These are phyloP conservation scores for Brotula barbata DNA, from an alignment of 2,797 vertebrate species.

Conservation along the genomic window DNA sequence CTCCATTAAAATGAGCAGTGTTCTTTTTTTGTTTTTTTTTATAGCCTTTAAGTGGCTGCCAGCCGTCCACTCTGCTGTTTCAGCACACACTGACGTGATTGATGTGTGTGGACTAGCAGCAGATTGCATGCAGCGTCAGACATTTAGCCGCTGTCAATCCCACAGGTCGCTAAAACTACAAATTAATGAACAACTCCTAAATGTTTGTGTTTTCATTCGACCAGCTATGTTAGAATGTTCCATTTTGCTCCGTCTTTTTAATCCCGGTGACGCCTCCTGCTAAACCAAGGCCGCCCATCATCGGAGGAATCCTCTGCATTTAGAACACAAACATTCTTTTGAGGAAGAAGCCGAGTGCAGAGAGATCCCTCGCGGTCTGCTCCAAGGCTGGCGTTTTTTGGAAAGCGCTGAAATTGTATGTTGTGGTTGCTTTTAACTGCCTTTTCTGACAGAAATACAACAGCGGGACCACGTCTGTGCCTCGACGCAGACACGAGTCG, in stretches of 20 bases:
- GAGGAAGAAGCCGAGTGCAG: conserved; percentile 17
- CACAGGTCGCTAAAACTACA: conserved; percentile 33
- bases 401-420: conserved; percentile 37
- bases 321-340: conserved; percentile 5
- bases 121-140: conserved; percentile 1
- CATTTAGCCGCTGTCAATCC: conserved; percentile 27
- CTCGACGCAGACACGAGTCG: conserved; percentile 4
- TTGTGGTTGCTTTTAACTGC: conserved; percentile 16
- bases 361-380: conserved; percentile 25
- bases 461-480: conserved; percentile 15
- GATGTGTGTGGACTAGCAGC: conserved; percentile 26
- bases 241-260: too few species aligned
- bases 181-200: conserved; percentile 6
- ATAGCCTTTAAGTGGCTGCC: conserved; percentile 8
- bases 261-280: too few species aligned
- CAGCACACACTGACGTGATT: conserved; percentile 37
- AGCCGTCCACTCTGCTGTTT: conserved; percentile 14
- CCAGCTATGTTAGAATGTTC: too few species aligned
- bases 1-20: conserved; percentile 18
- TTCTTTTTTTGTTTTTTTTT: conserved; percentile 22
- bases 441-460: conserved; percentile 38
- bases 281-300: conserved; percentile 15
- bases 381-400: conserved; percentile 39
- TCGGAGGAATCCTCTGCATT: conserved; percentile 2
- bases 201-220: too few species aligned